phyloP scores from a whole-genome alignment of 2,113 vertebrate species.

The Pomatostomus ruficeps region DNA sequence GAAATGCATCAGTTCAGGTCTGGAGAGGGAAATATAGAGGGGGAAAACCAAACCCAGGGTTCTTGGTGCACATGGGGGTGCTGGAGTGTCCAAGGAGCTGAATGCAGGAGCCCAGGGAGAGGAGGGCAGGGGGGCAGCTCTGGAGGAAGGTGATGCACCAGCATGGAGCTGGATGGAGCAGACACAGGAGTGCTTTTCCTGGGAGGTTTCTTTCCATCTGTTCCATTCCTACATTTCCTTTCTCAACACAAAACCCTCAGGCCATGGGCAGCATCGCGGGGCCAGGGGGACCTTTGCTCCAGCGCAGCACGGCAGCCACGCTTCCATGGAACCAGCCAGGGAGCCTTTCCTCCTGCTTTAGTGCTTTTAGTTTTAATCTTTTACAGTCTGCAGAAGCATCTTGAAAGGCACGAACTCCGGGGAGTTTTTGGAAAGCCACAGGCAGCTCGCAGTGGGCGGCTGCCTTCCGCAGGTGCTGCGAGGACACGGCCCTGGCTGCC shows the following conservation, averaged over 20 bases:
- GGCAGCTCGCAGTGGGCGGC: not conserved
- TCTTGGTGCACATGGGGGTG: fast-evolving
- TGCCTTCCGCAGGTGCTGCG: not conserved
- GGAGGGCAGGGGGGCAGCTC: not conserved
- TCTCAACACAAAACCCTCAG: fast-evolving
- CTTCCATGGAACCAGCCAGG: not conserved
- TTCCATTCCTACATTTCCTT: not conserved
- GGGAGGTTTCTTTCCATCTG: no score
- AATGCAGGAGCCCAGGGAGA: fast-evolving
- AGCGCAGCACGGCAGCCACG: fast-evolving
- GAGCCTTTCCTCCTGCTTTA: fast-evolving
- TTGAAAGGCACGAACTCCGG: not conserved
- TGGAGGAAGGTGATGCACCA: fast-evolving
- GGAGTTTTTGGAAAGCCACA: fast-evolving
- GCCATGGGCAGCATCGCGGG: fast-evolving
- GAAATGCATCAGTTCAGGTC: not conserved
- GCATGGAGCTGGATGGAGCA: fast-evolving
- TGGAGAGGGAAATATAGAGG: fast-evolving
- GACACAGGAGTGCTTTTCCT: fast-evolving
- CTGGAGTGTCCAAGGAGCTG: fast-evolving
- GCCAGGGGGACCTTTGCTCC: not conserved
- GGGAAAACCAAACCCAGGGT: fast-evolving
- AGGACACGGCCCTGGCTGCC: not conserved
- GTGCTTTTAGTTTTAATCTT: not conserved
- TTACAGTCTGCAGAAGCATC: not conserved